These are phyloP conservation scores for Scaptomyza tumidula DNA, from an alignment of 2,888 invertebrate species.

Conservation along the genomic window DNA sequence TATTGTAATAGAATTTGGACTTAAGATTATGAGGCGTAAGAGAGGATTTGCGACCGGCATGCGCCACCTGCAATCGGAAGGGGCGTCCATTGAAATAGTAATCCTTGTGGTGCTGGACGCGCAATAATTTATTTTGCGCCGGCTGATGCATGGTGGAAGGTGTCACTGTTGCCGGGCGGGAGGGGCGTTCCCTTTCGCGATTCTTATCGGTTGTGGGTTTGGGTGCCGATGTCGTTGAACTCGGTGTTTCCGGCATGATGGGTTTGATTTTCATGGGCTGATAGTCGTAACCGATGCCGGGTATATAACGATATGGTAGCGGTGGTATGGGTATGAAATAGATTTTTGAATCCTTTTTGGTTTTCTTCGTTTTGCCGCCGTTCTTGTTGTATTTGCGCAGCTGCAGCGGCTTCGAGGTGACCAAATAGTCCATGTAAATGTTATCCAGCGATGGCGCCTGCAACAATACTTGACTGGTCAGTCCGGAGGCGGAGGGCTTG, in stretches of 20 bases:
- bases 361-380: constrained; percentile 80
- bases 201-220: constrained; percentile 7
- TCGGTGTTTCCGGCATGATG: constrained; percentile 53
- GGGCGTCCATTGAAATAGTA: constrained; percentile 83
- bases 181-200: background rate
- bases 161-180: constrained; percentile 17
- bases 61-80: constrained; percentile 79
- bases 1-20: constrained; percentile 83
- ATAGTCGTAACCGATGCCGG: constrained; percentile 93
- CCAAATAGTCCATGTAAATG: constrained; percentile 80
- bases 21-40: constrained; percentile 81
- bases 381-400: constrained; percentile 80
- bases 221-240: constrained; percentile 21
- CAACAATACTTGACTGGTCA: constrained; percentile 54
- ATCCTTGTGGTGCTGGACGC: constrained; percentile 76
- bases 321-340: constrained; percentile 94
- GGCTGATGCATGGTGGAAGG: constrained; percentile 6
- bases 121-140: constrained; percentile 70
- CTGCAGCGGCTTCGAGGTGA: constrained; percentile 81
- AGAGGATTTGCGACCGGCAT: constrained; percentile 57
- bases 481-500: constrained; percentile 8
- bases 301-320: constrained; percentile 93
- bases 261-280: constrained; percentile 87
- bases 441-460: constrained; percentile 82
- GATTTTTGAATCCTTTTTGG: constrained; percentile 90